These are phyloP conservation scores for Calyptommatus sinebrachiatus DNA, from an alignment of 2,113 vertebrate genomes.

Conservation along the genomic window DNA sequence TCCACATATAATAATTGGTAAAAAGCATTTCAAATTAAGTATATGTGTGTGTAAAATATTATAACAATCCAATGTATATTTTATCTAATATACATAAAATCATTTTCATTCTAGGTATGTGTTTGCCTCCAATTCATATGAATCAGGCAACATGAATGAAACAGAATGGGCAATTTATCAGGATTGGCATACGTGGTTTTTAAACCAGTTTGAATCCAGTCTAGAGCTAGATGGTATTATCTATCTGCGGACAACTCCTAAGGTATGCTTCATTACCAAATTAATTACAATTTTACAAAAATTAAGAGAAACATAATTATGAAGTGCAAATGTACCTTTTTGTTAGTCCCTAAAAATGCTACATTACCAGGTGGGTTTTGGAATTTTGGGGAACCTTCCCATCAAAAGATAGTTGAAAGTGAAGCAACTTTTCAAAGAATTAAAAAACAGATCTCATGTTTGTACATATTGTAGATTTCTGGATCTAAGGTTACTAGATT, in stretches of 20 bases:
- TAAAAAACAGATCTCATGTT: too few relatives aligned
- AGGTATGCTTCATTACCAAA: constrained; percentile 62
- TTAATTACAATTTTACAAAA: neutral
- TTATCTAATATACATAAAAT: accelerated
- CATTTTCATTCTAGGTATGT: constrained; percentile 69
- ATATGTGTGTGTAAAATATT: neutral
- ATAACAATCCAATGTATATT: too few relatives aligned
- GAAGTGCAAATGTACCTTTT: neutral
- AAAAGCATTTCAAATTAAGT: too few relatives aligned
- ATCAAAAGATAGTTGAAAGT: neutral
- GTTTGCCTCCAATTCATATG: constrained; percentile 82
- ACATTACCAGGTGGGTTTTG: neutral
- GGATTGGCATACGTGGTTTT: constrained; percentile 84
- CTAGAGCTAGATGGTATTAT: constrained; percentile 81
- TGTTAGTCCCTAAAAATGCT: neutral
- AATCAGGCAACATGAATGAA: constrained; percentile 77
- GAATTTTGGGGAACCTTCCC: neutral
- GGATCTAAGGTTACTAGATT: neutral
- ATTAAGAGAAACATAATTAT: neutral
- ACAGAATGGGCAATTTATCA: constrained; percentile 83
- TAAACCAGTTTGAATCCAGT: constrained; percentile 75
- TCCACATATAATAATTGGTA: too few relatives aligned
- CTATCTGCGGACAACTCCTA: constrained; percentile 79
- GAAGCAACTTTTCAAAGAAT: neutral
- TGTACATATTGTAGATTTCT: neutral